Percentiles rank a stretch among this genome's conserved stretches.
phyloP scores from a whole-genome alignment of 2,113 vertebrate species.

The Plecturocebus donacophilus region DNA sequence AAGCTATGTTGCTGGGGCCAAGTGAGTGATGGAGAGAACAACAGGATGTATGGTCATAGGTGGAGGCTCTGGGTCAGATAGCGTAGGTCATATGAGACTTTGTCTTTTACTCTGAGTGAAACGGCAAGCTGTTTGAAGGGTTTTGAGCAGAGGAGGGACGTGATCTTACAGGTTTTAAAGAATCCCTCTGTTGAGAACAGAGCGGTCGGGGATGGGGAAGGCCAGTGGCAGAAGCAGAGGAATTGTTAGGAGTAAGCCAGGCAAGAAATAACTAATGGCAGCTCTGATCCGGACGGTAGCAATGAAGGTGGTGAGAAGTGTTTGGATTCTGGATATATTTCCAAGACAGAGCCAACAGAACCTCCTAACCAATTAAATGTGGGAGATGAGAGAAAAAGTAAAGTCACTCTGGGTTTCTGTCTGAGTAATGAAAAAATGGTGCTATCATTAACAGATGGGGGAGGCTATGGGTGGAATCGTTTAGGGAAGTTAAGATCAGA shows the following conservation, averaged over 20 bases:
- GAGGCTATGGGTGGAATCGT: neutral
- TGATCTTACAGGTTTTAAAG: neutral
- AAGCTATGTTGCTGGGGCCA: neutral
- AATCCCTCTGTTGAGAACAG: neutral
- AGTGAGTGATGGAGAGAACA: neutral
- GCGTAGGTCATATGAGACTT: neutral
- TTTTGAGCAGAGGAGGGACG: neutral
- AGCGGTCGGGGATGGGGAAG: no score
- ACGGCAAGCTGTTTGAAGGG: neutral
- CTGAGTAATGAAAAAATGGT: neutral
- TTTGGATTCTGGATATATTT: neutral
- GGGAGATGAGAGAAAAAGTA: neutral
- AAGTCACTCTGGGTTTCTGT: neutral
- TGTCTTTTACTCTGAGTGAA: neutral
- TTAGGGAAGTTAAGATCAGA: neutral
- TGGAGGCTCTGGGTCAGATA: neutral
- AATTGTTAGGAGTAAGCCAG: neutral
- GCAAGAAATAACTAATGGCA: neutral
- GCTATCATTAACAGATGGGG: neutral
- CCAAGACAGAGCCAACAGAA: neutral
- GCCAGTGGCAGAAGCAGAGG: neutral
- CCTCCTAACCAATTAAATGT: neutral
- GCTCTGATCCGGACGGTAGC: neutral
- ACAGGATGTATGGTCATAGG: neutral
- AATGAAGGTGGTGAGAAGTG: neutral